Percentiles rank a stretch among this genome's conserved stretches.
Evolutionary conservation across 2,888 invertebrate genomes (phyloP).

Genomic region (Andrena dorsata): DNA sequence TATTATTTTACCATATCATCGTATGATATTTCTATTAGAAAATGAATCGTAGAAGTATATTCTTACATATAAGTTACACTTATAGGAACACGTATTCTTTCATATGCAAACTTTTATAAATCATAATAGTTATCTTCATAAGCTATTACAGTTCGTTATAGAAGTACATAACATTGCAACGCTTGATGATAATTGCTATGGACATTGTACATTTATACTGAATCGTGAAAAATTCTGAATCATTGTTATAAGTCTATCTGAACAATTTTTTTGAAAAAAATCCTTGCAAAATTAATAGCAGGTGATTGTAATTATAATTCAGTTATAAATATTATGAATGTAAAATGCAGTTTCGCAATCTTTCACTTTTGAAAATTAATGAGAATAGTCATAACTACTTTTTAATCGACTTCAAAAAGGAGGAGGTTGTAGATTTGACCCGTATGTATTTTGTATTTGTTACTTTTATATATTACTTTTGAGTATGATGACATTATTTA

Average conservation of each 20-base stretch:
- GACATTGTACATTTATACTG: background rate
- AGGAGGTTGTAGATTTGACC: no score
- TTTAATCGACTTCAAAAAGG: no score
- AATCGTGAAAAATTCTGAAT: background rate
- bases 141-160: background rate
- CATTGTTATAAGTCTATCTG: background rate
- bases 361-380: background rate
- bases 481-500: conserved; percentile 7
- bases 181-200: background rate
- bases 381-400: background rate
- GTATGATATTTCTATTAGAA: background rate
- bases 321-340: background rate
- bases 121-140: background rate
- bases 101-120: no score
- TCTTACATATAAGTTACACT: background rate
- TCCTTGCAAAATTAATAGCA: background rate
- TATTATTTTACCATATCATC: background rate
- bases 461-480: conserved; percentile 1
- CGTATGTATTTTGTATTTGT: background rate
- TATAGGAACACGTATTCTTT: background rate
- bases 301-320: background rate
- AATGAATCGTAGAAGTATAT: background rate
- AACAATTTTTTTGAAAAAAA: background rate
- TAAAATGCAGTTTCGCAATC: conserved; percentile 20
- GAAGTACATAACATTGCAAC: background rate